Percentiles rank a stretch among this genome's conserved stretches.
These are phyloP conservation scores for Rhynchonycteris naso DNA, from an alignment of 2,797 vertebrate genomes.

Conservation along the genomic window DNA sequence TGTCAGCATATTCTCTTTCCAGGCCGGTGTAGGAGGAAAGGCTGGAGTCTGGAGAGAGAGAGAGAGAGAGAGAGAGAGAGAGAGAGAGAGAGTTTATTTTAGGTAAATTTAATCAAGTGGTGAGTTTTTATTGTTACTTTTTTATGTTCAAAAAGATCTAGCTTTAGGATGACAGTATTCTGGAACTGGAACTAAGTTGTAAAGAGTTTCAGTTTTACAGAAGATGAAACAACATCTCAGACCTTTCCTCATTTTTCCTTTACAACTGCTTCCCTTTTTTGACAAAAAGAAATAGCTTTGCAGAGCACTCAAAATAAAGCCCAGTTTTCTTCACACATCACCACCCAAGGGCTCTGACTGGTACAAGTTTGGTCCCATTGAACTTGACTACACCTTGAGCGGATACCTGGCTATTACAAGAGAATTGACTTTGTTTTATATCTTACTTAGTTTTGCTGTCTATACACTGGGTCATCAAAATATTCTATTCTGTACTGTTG, in stretches of 20 bases:
- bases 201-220: slow-evolving; percentile 10
- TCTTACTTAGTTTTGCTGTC: not conserved
- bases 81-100: not conserved
- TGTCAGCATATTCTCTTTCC: not conserved
- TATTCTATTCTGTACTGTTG: not conserved
- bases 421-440: not conserved
- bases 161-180: not conserved
- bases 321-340: not conserved
- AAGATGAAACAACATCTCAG: not conserved
- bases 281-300: not conserved
- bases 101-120: not conserved
- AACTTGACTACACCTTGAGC: not conserved
- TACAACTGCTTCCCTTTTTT: not conserved
- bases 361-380: not conserved
- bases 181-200: not conserved
- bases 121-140: slow-evolving; percentile 42
- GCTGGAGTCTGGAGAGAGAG: not conserved
- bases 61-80: too few relatives aligned
- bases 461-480: not conserved
- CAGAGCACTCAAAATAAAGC: not conserved
- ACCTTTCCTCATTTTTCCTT: not conserved
- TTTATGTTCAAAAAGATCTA: not conserved
- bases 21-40: not conserved
- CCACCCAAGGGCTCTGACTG: not conserved
- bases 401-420: not conserved